Base-by-base conservation (phyloP, 1,140 invertebrate genomes). In the Acyrthosiphon pisum region DNA sequence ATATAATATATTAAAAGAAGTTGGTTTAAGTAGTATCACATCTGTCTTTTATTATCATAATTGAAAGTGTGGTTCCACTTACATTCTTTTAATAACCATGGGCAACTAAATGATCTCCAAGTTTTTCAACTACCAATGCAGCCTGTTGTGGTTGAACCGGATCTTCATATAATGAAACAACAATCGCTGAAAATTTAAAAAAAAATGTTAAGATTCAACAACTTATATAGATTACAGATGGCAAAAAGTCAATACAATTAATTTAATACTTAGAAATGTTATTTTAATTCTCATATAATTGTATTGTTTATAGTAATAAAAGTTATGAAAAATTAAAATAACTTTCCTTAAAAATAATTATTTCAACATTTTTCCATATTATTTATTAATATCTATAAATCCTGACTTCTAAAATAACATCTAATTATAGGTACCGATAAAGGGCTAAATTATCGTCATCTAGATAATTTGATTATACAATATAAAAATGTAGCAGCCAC, bases 81-180 rank as follows among this genome's bases (percentile, higher is more conserved):
- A 91, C 94, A 95, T 93, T 95, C n/a, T 90, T 95, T 97, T 98
- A 98, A 97, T 98, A 98, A 96, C 98, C 98, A 96, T 98, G 98
- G 96, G 96, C 97, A 96, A 98, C 97, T 96, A 98, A 97, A 97
- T 98, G 98, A 96, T 98, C 98, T 96, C 98, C 98, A 96, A 98
- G 96, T 96, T 98, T 98, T 97, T 98, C 98, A 95, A 98, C 98
- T 95, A 98, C 98, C 94, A 97, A 98, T 95, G 98, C 98, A 95
- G 98, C 98, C 96, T 98, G 98, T 96, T 98, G 98, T 95, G 98
- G 98, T 96, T 98, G 98, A 96, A 98, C 98, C 95, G 98, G 98
- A 96, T 98, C 98, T 96, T 98, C 98, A 95, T 98, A 98, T 95
- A 98, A 96, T 95, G 98, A 98, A 95, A 98, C 97, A 95, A 98